Percentiles rank a stretch among this genome's conserved stretches.
Evolutionary conservation across 1,140 invertebrate genomes (phyloP).

Genomic region (Drosophila teissieri): DNA sequence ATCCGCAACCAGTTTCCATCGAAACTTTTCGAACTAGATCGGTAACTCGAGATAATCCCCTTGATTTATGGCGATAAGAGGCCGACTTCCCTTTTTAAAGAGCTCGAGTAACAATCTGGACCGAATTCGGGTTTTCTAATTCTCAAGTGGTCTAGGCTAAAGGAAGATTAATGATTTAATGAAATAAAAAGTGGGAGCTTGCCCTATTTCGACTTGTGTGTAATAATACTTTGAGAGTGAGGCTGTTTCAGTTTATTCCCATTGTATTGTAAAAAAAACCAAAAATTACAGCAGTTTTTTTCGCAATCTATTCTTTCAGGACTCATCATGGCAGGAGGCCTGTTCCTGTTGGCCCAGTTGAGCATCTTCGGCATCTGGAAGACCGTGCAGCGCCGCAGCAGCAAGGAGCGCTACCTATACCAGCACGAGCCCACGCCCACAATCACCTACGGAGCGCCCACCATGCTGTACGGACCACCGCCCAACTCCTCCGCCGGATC

Average conservation of each 20-base stretch:
- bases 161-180: slow-evolving; percentile 7
- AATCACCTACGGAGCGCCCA: slow-evolving; percentile 71
- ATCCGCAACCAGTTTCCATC: slow-evolving; percentile 33
- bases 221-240: background rate
- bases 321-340: slow-evolving; percentile 72
- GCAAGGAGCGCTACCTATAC: slow-evolving; percentile 86
- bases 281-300: too few species aligned
- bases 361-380: slow-evolving; percentile 83
- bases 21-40: slow-evolving; percentile 44
- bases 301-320: slow-evolving; percentile 41
- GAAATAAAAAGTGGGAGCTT: background rate
- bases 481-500: slow-evolving; percentile 41
- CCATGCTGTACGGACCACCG: slow-evolving; percentile 75
- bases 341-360: slow-evolving; percentile 79
- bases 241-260: too few species aligned
- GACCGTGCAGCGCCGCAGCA: slow-evolving; percentile 90
- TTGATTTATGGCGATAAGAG: slow-evolving; percentile 48
- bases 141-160: background rate
- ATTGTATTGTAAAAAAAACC: too few species aligned
- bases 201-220: background rate
- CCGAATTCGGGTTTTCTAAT: slow-evolving; percentile 11
- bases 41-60: slow-evolving; percentile 40
- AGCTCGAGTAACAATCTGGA: slow-evolving; percentile 16
- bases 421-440: slow-evolving; percentile 75
- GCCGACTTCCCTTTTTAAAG: slow-evolving; percentile 44